These are phyloP conservation scores for Heliconius cydno DNA, from an alignment of 2,888 invertebrate genomes.

Conservation along the genomic window DNA sequence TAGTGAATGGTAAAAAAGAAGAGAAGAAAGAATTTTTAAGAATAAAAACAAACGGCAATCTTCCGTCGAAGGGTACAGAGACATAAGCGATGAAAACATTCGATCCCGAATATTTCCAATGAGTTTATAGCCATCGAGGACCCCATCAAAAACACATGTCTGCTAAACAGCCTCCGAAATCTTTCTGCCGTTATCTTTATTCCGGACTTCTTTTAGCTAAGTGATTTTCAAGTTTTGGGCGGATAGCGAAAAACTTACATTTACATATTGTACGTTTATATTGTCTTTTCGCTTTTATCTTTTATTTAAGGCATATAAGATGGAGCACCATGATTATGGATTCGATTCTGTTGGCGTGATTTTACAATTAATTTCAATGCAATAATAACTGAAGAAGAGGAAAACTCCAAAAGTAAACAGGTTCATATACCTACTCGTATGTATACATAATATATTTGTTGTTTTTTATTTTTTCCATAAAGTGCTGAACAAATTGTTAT, in stretches of 20 bases:
- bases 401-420: too few relatives aligned
- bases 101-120: constrained; percentile 20
- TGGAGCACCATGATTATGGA: too few relatives aligned
- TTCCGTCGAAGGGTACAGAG: background rate
- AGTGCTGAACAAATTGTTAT: too few relatives aligned
- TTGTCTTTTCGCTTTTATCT: background rate
- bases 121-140: constrained; percentile 32
- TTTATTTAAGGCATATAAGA: background rate
- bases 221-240: constrained; percentile 28
- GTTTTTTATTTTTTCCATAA: too few relatives aligned
- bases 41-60: too few relatives aligned
- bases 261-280: background rate
- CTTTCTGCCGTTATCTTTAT: constrained; percentile 55
- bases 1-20: too few relatives aligned
- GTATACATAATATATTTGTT: too few relatives aligned
- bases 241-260: constrained; percentile 9
- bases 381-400: too few relatives aligned
- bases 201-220: constrained; percentile 40
- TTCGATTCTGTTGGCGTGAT: too few relatives aligned
- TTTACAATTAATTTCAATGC: too few relatives aligned
- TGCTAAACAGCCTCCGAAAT: constrained; percentile 46
- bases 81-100: constrained; percentile 28
- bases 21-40: too few relatives aligned
- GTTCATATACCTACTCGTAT: too few relatives aligned
- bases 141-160: constrained; percentile 49